Percentiles rank a stretch among this genome's conserved stretches.
Conservation (phyloP, 1,140 invertebrate species). For the Lineus longissimus region DNA sequence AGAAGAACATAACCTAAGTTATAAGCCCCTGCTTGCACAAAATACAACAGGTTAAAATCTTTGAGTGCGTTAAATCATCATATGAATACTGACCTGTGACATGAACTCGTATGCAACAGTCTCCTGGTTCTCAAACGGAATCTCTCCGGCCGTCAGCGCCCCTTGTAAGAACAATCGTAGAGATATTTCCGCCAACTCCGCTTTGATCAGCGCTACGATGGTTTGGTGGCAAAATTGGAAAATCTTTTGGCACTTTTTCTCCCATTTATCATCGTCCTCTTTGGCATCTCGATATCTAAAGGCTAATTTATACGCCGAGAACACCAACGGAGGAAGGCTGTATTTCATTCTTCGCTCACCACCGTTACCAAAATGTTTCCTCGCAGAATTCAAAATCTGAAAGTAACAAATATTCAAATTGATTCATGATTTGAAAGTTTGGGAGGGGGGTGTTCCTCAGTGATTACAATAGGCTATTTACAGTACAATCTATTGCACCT, state of each 20-base stretch:
- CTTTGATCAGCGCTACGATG: conserved; percentile 88
- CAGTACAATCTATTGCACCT: neutral
- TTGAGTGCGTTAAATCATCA: too few species aligned
- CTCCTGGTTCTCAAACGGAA: conserved; percentile 90
- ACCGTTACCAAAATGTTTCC: conserved; percentile 84
- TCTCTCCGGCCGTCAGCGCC: conserved; percentile 85
- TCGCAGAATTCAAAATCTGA: conserved; percentile 62
- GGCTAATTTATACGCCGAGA: conserved; percentile 87
- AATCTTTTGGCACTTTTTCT: conserved; percentile 96
- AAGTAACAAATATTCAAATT: conserved; percentile 38
- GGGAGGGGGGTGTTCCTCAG: too few species aligned
- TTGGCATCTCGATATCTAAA: conserved; percentile 71
- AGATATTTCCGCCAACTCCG: conserved; percentile 82
- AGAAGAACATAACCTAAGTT: too few species aligned
- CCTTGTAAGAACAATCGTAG: conserved; percentile 88
- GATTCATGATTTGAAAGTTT: conserved; percentile 8
- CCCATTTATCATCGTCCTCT: conserved; percentile 93
- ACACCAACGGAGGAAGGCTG: conserved; percentile 93
- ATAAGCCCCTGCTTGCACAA: too few species aligned
- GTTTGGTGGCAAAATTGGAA: conserved; percentile 97
- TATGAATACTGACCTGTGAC: conserved; percentile 77
- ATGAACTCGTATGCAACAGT: conserved; percentile 98
- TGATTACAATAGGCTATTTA: neutral
- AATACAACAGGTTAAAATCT: too few species aligned
- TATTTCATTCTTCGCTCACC: conserved; percentile 83